A percentile compares a stretch with the other conserved stretches of the same genome.
These are phyloP conservation scores for Drosophila robusta DNA, from an alignment of 2,888 invertebrate genomes.

Conservation along the genomic window DNA sequence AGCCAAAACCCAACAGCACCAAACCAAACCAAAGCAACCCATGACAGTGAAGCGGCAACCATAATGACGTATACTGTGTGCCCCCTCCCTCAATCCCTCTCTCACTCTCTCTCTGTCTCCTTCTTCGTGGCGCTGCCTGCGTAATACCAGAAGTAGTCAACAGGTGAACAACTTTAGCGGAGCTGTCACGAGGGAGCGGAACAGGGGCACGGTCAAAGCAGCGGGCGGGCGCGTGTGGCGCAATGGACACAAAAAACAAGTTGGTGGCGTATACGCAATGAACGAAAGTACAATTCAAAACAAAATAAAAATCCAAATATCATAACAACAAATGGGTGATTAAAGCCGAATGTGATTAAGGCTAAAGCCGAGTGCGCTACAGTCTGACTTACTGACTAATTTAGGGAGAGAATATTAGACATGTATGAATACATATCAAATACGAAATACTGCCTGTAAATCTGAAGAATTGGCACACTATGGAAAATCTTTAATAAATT, in stretches of 20 bases:
- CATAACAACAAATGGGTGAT: constrained; percentile 35
- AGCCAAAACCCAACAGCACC: constrained; percentile 6
- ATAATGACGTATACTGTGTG: constrained; percentile 24
- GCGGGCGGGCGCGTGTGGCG: constrained; percentile 34
- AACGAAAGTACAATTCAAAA: constrained; percentile 73
- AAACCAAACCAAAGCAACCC: constrained; percentile 41
- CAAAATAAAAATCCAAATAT: constrained; percentile 62
- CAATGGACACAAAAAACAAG: constrained; percentile 53
- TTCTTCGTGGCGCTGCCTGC: constrained; percentile 37
- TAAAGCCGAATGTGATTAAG: constrained; percentile 12
- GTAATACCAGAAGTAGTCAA: constrained; percentile 78
- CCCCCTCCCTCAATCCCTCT: neutral
- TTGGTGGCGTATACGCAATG: constrained; percentile 61
- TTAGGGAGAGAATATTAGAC: too few relatives aligned
- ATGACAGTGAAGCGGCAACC: constrained; percentile 64
- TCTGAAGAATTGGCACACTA: too few relatives aligned
- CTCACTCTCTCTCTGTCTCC: too few relatives aligned
- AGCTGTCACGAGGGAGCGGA: constrained; percentile 13
- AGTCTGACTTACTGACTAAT: neutral
- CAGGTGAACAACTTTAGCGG: constrained; percentile 68
- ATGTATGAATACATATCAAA: too few relatives aligned
- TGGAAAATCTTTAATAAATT: too few relatives aligned
- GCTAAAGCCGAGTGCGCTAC: constrained; percentile 30
- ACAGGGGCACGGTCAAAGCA: constrained; percentile 17
- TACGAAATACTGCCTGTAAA: too few relatives aligned